These are phyloP conservation scores for Leptestheria dahalacensis DNA, from an alignment of 1,140 invertebrate species.

Conservation along the genomic window DNA sequence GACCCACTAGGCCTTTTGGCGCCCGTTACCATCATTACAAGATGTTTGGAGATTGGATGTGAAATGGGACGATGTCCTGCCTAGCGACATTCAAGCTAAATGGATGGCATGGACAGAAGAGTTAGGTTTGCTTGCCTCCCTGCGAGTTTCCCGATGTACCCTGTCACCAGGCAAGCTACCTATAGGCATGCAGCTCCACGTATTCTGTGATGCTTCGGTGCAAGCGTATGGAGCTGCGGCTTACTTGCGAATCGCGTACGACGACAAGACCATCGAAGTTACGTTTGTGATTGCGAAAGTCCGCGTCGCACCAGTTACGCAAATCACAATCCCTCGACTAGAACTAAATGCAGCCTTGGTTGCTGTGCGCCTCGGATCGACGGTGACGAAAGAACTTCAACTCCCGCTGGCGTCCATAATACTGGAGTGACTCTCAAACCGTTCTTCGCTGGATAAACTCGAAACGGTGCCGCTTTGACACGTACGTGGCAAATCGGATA, in stretches of 20 bases:
- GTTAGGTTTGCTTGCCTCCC: neutral
- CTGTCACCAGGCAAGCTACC: neutral
- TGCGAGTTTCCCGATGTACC: neutral
- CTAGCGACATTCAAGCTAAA: neutral
- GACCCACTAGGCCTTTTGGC: constrained; percentile 13
- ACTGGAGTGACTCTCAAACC: constrained; percentile 16
- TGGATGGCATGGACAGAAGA: neutral
- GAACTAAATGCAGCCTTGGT: constrained; percentile 12
- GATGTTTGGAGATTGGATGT: constrained; percentile 3
- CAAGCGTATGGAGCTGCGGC: constrained; percentile 2
- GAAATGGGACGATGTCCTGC: neutral
- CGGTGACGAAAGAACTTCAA: neutral
- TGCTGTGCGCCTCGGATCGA: constrained; percentile 1
- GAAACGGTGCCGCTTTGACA: neutral
- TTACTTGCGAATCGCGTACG: neutral
- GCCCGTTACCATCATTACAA: constrained; percentile 7
- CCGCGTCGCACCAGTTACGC: constrained; percentile 13
- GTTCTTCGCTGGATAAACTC: constrained; percentile 12
- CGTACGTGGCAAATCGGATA: constrained; percentile 9
- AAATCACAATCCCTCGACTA: constrained; percentile 13
- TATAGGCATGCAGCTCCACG: neutral
- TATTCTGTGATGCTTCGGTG: neutral
- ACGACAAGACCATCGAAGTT: neutral
- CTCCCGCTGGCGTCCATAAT: neutral
- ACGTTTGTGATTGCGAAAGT: neutral